These are phyloP conservation scores for Heliconius congener DNA, from an alignment of 1,140 invertebrate species.

Conservation along the genomic window DNA sequence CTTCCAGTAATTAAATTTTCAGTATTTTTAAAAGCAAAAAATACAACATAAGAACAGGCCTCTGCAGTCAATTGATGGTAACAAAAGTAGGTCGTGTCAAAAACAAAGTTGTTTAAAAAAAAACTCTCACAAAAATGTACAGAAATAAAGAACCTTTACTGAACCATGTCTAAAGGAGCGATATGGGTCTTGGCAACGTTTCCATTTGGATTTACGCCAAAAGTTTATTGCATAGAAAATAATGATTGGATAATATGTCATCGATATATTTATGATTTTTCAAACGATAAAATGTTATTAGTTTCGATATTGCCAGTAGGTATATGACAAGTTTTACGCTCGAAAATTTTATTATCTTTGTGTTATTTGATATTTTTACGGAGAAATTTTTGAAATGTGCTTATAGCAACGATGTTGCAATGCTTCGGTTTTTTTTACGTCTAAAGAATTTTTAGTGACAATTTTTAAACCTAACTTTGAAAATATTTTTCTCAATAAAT, in stretches of 20 bases:
- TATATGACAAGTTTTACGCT: neutral
- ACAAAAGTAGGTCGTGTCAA: constrained; percentile 23
- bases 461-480: too few relatives aligned
- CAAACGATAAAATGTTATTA: constrained; percentile 23
- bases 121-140: constrained; percentile 21
- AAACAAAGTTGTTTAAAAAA: constrained; percentile 26
- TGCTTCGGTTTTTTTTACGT: too few relatives aligned
- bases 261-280: constrained; percentile 34
- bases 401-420: too few relatives aligned
- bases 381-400: too few relatives aligned
- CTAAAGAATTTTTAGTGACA: too few relatives aligned
- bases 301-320: neutral
- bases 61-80: constrained; percentile 8
- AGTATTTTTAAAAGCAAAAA: neutral
- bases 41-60: neutral
- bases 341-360: neutral
- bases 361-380: too few relatives aligned
- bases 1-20: neutral
- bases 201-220: constrained; percentile 26
- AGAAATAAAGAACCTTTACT: constrained; percentile 29
- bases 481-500: too few relatives aligned
- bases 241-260: constrained; percentile 37
- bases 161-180: constrained; percentile 32
- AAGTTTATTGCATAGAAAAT: constrained; percentile 37
- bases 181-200: constrained; percentile 33